Base-by-base conservation (phyloP, 2,888 invertebrate genomes). In the Gibbula magus region DNA sequence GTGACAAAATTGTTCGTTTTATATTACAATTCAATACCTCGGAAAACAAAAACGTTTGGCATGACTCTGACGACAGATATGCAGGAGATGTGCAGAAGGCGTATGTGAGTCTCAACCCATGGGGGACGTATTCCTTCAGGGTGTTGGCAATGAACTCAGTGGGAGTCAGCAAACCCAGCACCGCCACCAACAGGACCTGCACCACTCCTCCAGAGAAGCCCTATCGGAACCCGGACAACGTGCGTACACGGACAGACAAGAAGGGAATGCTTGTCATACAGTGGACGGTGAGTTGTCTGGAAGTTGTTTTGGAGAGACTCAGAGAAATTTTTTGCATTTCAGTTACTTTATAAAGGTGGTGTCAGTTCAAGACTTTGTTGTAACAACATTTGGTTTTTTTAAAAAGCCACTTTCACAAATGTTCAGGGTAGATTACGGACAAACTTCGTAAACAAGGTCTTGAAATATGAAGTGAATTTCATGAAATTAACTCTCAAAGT, bases 11-110 rank as follows among this genome's bases (percentile, higher is more conserved):
- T 91, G 94, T 97, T 61, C 95, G 96, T 86, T 99, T 96, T 93
- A 95, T 96, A 81, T 96, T 99, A 82, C 97, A 99, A 93, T 97
- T 96, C 93, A 99, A 98, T 93, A 99, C 98, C 0, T 96, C 96
- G 78, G 98, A 98, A 92, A 96, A 97, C 29, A 98, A 98, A 0
- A 97, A 97, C 92, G 94, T 96, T 0, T 99, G 99, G 99, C 86
- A 86, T 75, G 87, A 88, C 75, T 88, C 88, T 77, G 85, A 86
- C 32, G 86, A 87, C 66, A 84, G 86, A 80, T 87, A 89, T 54
- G 79, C 83, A 18, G 84, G 82, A 70, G 81, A 83, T 2, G 81
- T 83, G 29, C 81, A 81, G 52, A 83, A 86, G 5, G 85, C 88
- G 29, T 83, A 83, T 66, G 80, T 90, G 32, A 86, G 88, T 75